A percentile compares a stretch with the other conserved stretches of the same genome.
phyloP scores from a whole-genome alignment of 2,888 invertebrate species.

The Dorcus parallelipipedus region DNA sequence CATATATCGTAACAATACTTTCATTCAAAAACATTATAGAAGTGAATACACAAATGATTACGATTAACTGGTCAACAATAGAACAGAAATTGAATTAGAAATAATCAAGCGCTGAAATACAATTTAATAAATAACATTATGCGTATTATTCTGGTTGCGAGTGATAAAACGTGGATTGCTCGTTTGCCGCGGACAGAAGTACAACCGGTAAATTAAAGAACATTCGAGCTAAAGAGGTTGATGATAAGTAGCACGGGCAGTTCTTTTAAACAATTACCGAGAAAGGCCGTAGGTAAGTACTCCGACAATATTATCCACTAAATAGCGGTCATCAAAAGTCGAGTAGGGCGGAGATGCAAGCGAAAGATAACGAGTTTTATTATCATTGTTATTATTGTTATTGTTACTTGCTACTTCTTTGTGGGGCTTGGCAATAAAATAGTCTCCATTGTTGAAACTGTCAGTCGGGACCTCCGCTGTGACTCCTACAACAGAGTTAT shows the following conservation, averaged over 20 bases:
- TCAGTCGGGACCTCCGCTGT: constrained; percentile 32
- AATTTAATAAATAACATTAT: too few species aligned
- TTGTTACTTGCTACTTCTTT: constrained; percentile 39
- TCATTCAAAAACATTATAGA: too few species aligned
- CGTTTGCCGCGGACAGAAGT: too few species aligned
- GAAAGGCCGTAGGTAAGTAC: neutral
- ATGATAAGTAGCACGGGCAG: neutral
- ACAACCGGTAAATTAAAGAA: neutral
- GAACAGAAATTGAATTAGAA: too few species aligned
- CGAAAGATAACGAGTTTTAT: constrained; percentile 36
- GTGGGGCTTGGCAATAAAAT: constrained; percentile 35
- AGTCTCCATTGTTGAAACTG: constrained; percentile 36
- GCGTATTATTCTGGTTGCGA: too few species aligned
- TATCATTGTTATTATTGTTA: constrained; percentile 39
- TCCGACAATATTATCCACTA: constrained; percentile 16
- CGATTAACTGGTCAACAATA: too few species aligned
- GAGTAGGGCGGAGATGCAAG: constrained; percentile 23
- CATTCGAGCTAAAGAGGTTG: neutral
- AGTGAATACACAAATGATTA: too few species aligned
- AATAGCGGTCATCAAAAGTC: constrained; percentile 29
- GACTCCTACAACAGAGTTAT: constrained; percentile 29
- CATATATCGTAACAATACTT: too few species aligned
- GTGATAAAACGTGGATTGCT: too few species aligned
- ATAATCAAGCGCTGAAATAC: too few species aligned
- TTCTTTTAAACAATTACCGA: neutral